Conservation (phyloP, 2,888 invertebrate species). For the Venustoraphidia nigricollis region DNA sequence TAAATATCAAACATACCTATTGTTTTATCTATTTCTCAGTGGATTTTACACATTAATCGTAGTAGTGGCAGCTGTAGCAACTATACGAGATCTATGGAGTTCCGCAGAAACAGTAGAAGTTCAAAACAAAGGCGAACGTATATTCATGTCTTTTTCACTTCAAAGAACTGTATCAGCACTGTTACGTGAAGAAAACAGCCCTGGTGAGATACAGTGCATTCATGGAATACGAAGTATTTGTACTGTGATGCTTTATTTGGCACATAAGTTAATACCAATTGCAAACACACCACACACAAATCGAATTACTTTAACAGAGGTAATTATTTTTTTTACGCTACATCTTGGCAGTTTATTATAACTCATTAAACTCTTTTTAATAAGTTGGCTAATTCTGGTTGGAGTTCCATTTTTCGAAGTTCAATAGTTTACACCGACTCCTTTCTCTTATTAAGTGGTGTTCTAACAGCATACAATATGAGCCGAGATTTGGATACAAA, state of each 20-base stretch:
- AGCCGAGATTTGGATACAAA: constrained; percentile 35
- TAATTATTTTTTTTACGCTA: constrained; percentile 16
- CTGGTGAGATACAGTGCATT: constrained; percentile 46
- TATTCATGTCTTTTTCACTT: constrained; percentile 43
- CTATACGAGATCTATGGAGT: constrained; percentile 25
- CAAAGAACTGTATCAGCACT: constrained; percentile 43
- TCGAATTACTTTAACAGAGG: constrained; percentile 41
- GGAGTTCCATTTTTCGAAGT: constrained; percentile 42
- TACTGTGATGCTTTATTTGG: constrained; percentile 44
- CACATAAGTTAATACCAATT: constrained; percentile 49
- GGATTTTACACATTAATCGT: constrained; percentile 29
- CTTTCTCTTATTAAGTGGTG: constrained; percentile 49
- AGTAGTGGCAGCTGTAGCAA: constrained; percentile 29
- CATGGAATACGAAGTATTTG: constrained; percentile 53
- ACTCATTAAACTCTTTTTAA: too few relatives aligned
- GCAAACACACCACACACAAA: constrained; percentile 47
- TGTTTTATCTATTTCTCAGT: constrained; percentile 20
- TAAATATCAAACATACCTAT: not conserved
- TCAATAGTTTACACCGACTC: constrained; percentile 52
- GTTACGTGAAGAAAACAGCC: constrained; percentile 31
- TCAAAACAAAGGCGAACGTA: constrained; percentile 16
- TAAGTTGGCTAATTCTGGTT: constrained; percentile 35
- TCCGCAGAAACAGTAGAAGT: constrained; percentile 14
- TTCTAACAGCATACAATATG: constrained; percentile 44
- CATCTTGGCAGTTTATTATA: too few relatives aligned